A percentile compares a stretch with the other conserved stretches of the same genome.
Evolutionary conservation across 2,113 vertebrate genomes (phyloP).

Genomic region (Pachyramphus minor): DNA sequence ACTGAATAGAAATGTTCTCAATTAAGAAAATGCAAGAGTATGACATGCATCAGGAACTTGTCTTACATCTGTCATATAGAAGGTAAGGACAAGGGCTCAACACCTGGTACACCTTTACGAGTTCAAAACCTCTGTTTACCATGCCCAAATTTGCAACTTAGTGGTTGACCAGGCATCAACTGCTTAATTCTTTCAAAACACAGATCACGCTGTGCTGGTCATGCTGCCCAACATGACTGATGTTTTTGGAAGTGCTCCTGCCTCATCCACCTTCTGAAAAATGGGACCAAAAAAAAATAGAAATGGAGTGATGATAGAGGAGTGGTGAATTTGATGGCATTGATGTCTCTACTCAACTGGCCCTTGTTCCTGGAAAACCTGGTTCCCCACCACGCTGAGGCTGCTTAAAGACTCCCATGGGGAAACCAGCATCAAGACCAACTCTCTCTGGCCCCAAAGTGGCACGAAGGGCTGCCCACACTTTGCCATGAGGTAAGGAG

Average conservation of each 20-base stretch:
- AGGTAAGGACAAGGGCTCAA: background rate
- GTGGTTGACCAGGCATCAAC: background rate
- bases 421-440: fast-evolving
- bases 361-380: background rate
- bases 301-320: background rate
- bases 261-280: fast-evolving
- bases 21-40: background rate
- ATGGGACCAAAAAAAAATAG: fast-evolving
- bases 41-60: background rate
- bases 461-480: background rate
- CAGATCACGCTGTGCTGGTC: background rate
- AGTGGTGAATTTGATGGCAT: background rate
- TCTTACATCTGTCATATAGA: background rate
- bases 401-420: background rate
- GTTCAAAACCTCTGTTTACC: background rate
- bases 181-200: background rate
- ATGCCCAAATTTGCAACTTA: background rate
- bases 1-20: background rate
- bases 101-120: fast-evolving
- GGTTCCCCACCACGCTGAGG: background rate
- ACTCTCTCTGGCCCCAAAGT: fast-evolving
- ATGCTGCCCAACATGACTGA: fast-evolving
- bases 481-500: background rate
- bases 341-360: background rate
- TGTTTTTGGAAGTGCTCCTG: background rate